Percentiles rank a stretch among this genome's conserved stretches.
Evolutionary conservation across 2,113 vertebrate species (phyloP).

Genomic region (Salvelinus fontinalis): DNA sequence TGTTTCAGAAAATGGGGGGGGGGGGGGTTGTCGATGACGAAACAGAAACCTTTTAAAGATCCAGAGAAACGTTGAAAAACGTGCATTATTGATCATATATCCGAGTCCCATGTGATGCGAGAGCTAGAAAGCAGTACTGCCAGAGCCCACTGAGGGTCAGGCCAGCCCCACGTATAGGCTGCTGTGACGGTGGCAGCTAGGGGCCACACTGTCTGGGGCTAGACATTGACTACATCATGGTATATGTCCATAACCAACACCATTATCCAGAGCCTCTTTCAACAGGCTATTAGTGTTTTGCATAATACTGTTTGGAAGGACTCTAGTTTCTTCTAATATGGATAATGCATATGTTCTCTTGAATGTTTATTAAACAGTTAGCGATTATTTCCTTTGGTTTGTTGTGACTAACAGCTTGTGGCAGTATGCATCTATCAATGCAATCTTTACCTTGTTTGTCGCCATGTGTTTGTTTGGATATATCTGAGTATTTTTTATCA

Average conservation of each 20-base stretch:
- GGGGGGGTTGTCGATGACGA: background rate
- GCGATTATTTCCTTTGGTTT: too few species aligned
- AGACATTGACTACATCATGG: background rate
- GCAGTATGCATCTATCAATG: background rate
- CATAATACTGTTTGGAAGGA: background rate
- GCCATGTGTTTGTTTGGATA: background rate
- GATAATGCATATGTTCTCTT: too few species aligned
- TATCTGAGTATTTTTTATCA: constrained; percentile 18
- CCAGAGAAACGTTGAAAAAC: background rate
- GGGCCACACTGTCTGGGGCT: background rate
- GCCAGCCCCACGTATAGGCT: background rate
- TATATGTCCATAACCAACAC: background rate
- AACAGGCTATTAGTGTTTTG: background rate
- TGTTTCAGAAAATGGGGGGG: background rate
- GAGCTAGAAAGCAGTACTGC: background rate
- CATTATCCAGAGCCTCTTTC: background rate
- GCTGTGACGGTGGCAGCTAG: background rate
- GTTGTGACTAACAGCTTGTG: too few species aligned
- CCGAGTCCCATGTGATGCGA: background rate
- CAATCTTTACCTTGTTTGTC: background rate
- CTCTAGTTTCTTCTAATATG: background rate
- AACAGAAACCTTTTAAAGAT: background rate
- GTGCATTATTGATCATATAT: background rate
- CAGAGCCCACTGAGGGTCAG: background rate
- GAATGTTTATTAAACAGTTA: too few species aligned